phyloP scores from a whole-genome alignment of 2,113 vertebrate genomes.

The Lanius collurio region DNA sequence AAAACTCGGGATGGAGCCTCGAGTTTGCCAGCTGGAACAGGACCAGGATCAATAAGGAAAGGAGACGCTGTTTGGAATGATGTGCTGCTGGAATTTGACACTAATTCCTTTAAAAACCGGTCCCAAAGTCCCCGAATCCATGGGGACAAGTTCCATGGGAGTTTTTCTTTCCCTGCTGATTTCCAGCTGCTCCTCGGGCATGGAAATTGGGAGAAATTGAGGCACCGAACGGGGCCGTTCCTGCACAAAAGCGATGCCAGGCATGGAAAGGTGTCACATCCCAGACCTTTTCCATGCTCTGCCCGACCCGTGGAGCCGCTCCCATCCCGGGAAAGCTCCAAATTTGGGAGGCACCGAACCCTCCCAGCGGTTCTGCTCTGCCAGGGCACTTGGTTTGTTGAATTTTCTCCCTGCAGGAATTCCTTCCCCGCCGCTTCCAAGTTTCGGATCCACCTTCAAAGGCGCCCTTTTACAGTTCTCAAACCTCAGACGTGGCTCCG shows the following conservation, averaged over 20 bases:
- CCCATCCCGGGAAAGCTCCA: not conserved
- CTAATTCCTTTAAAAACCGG: not conserved
- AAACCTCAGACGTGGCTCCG: not conserved
- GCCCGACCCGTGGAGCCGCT: not conserved
- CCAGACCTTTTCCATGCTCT: not conserved
- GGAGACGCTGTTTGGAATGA: not conserved
- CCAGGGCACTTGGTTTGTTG: constrained; percentile 6
- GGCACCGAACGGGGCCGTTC: accelerated
- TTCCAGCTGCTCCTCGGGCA: not conserved
- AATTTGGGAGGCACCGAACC: not conserved
- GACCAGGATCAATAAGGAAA: not conserved
- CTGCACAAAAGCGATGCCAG: not conserved
- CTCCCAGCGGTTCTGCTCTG: not conserved
- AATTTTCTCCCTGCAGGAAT: constrained; percentile 42
- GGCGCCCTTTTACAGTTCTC: not conserved
- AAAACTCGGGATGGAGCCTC: accelerated
- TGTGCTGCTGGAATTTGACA: not conserved
- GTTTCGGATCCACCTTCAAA: not conserved
- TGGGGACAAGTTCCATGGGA: accelerated
- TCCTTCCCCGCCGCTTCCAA: not conserved
- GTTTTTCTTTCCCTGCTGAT: not conserved
- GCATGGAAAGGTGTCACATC: not conserved
- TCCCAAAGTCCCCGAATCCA: not conserved
- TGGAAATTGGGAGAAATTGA: not conserved
- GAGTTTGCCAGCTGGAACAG: constrained; percentile 19